Base-by-base conservation (phyloP, 2,888 invertebrate genomes). In the Tachina lurida region DNA sequence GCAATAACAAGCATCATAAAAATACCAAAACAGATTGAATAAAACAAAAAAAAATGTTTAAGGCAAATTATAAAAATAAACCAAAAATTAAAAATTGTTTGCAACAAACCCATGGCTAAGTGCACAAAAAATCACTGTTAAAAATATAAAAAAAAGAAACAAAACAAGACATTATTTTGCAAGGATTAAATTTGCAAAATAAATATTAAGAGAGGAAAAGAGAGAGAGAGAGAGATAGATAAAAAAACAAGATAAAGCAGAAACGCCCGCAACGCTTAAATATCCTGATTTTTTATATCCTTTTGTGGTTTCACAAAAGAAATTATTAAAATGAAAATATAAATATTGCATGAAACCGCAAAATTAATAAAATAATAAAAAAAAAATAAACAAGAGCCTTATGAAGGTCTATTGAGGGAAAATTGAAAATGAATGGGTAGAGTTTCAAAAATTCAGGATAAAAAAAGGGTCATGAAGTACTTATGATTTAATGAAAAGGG, bases 61-160 rank as follows among this genome's bases (percentile, higher is more conserved):
- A 77, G 60, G 71, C 73, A 84, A 77, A 84, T 84, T 77, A 79
- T 58, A 71, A 84, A 79, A 79, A 71, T 71, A 79, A 79, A 75
- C 52, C 22, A 82, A 70, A 82, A 67, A 56, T 67, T 77, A 82
- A 62, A 71, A 83, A 63, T 56, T 71, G n/a, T 77, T 65, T 39
- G 49, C 41, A 52, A 73, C 77, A 65, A n/a, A 71, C 1, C 70
- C 56, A 65, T 63, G 54, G 45, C 17, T 45, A 62, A 75, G 60
- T 22, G 47, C 12, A 74, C 10, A 45, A 52, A 62, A 79, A 71
- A 56, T 45, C 49, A 70, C 19, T 41, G 41, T 8, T 19, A 22
- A 15, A 49, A 68, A 81, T 19, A 7, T 22, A 41, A 70, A 70
- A 41, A 22, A 2, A 22, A 2, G 3, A 22, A 22, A 22, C 22